A percentile compares a stretch with the other conserved stretches of the same genome.
phyloP scores from a whole-genome alignment of 2,888 invertebrate genomes.

The Drosophila kambysellisi region DNA sequence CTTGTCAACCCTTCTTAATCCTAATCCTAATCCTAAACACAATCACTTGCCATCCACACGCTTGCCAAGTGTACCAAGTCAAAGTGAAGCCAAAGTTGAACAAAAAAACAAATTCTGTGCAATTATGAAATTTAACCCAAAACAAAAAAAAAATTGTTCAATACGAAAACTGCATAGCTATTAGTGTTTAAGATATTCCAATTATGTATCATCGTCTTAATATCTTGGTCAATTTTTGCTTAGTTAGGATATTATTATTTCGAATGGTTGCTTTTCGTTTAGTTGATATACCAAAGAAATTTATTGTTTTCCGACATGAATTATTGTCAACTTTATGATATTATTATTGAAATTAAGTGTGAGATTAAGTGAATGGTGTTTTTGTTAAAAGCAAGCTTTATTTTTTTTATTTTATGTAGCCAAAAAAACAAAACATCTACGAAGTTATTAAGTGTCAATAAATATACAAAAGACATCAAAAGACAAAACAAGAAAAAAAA shows the following conservation, averaged over 20 bases:
- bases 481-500: neutral
- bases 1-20: conserved; percentile 26
- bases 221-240: conserved; percentile 59
- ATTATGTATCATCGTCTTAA: conserved; percentile 22
- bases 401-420: conserved; percentile 62
- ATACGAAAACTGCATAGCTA: conserved; percentile 54
- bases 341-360: conserved; percentile 48
- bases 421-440: conserved; percentile 39
- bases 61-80: conserved; percentile 69
- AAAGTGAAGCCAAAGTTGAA: conserved; percentile 76
- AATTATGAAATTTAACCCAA: conserved; percentile 67
- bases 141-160: conserved; percentile 68
- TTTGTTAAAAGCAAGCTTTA: conserved; percentile 67
- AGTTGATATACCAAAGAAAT: conserved; percentile 69
- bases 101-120: conserved; percentile 61
- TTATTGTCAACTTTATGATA: conserved; percentile 48
- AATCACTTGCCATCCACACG: conserved; percentile 58
- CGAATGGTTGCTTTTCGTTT: conserved; percentile 60
- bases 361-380: conserved; percentile 55
- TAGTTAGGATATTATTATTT: conserved; percentile 37
- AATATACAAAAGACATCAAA: conserved; percentile 58
- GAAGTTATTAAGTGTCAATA: conserved; percentile 64
- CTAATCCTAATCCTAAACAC: conserved; percentile 28
- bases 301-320: conserved; percentile 38
- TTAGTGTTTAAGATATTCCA: conserved; percentile 57